These are phyloP conservation scores for Ianthella basta DNA, from an alignment of 37 sponge, comb jelly and placozoan species.

Conservation along the genomic window DNA sequence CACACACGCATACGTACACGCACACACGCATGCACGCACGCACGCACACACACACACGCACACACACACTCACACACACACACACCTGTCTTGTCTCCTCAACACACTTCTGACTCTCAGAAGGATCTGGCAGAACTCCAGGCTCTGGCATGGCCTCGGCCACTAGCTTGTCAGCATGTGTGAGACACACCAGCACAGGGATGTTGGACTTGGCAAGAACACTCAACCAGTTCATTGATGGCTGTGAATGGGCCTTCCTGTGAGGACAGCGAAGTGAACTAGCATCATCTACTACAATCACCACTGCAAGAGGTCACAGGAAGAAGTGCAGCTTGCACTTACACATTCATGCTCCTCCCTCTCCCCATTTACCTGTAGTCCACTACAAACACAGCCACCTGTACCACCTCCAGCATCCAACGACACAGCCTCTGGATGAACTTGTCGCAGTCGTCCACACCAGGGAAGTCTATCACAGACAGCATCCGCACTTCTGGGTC, in stretches of 20 bases:
- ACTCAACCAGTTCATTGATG: constrained; percentile 54
- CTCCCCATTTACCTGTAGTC: constrained; percentile 41
- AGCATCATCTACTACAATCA: no score
- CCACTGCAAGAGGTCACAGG: no score
- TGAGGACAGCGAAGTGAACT: not conserved
- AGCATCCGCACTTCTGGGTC: constrained; percentile 34
- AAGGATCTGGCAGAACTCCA: not conserved
- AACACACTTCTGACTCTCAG: not conserved
- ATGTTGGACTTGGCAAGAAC: constrained; percentile 18
- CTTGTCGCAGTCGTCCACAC: constrained; percentile 55
- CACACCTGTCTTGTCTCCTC: not conserved
- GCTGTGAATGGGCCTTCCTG: constrained; percentile 44
- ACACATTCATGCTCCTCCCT: no score
- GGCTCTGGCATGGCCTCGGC: constrained; percentile 31
- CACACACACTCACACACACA: not conserved
- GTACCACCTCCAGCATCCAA: constrained; percentile 24
- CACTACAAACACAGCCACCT: constrained; percentile 45
- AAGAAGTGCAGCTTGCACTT: no score
- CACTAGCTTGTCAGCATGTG: constrained; percentile 67
- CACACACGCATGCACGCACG: constrained; percentile 18
- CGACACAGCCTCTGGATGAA: constrained; percentile 8
- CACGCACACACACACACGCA: no score
- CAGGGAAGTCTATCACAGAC: constrained; percentile 59
- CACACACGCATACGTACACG: constrained; percentile 5
- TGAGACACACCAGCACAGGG: constrained; percentile 63